Evolutionary conservation across 2,797 vertebrate species (phyloP).

Genomic region (Dallia pectoralis): DNA sequence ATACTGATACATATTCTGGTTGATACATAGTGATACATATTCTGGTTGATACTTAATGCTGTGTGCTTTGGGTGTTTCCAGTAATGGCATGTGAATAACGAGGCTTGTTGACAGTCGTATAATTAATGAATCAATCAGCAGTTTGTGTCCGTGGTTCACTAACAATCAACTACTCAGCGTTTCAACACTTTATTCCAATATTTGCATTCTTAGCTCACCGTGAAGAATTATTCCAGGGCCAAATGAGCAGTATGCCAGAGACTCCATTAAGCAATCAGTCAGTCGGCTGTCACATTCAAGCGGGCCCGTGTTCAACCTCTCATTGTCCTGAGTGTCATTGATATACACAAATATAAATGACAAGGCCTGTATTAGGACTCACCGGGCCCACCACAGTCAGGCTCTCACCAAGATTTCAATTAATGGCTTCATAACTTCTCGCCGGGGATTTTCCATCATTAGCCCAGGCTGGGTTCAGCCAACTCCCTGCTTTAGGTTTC

Average conservation of each 20-base stretch:
- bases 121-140: conserved; percentile 2
- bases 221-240: conserved; percentile 28
- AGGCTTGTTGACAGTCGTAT: neutral
- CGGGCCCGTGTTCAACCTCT: conserved; percentile 51
- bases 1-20: too few relatives aligned
- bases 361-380: conserved; percentile 27
- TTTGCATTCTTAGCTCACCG: conserved; percentile 55
- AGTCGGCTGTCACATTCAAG: conserved; percentile 52
- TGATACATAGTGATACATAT: too few relatives aligned
- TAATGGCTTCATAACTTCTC: conserved; percentile 64
- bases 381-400: neutral
- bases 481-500: conserved; percentile 18
- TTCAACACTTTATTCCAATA: conserved; percentile 37
- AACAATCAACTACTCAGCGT: neutral
- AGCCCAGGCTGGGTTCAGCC: conserved; percentile 28
- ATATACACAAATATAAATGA: conserved; percentile 64
- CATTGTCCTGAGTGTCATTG: conserved; percentile 60
- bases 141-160: neutral
- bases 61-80: too few relatives aligned
- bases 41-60: too few relatives aligned
- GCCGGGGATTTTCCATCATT: conserved; percentile 30
- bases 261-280: conserved; percentile 53
- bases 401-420: conserved; percentile 35
- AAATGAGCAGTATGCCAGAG: conserved; percentile 31
- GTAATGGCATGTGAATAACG: neutral